These are phyloP conservation scores for Agonopterix subpropinquella DNA, from an alignment of 2,888 invertebrate genomes.

Conservation along the genomic window DNA sequence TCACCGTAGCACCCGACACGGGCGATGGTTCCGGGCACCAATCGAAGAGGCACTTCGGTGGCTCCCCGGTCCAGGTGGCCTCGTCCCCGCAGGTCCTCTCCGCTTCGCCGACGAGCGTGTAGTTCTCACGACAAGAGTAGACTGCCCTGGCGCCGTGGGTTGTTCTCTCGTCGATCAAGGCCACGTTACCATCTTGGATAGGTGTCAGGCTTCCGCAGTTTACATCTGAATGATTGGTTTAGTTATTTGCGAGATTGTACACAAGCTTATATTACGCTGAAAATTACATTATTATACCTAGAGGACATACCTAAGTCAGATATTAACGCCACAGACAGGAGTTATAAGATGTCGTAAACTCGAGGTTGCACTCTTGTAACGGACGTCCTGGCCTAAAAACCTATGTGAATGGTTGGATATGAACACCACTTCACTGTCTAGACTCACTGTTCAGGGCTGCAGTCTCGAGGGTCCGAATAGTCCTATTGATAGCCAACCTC, in stretches of 20 bases:
- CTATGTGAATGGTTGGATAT: too few relatives aligned
- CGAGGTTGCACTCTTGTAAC: too few relatives aligned
- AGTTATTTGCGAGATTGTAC: background rate
- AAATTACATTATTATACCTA: too few relatives aligned
- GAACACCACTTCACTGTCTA: too few relatives aligned
- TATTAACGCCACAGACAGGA: too few relatives aligned
- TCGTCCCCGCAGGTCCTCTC: slow-evolving; percentile 83
- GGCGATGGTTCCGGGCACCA: slow-evolving; percentile 91
- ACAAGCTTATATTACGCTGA: too few relatives aligned
- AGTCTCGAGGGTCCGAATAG: too few relatives aligned
- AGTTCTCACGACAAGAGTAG: slow-evolving; percentile 89
- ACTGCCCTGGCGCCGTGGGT: slow-evolving; percentile 86
- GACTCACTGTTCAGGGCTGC: too few relatives aligned
- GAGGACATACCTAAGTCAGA: too few relatives aligned
- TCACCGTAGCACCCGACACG: slow-evolving; percentile 84
- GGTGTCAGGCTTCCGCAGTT: slow-evolving; percentile 83
- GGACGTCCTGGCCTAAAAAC: too few relatives aligned
- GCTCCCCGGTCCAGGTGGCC: slow-evolving; percentile 85
- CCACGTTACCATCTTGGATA: slow-evolving; percentile 83
- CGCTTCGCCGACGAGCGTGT: slow-evolving; percentile 86
- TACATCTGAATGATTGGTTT: slow-evolving; percentile 76
- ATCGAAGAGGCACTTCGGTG: slow-evolving; percentile 88
- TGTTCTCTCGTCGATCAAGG: slow-evolving; percentile 81
- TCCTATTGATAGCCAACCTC: too few relatives aligned
- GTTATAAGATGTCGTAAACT: too few relatives aligned